Evolutionary conservation across 92 coral and sea anemone genomes (phyloP).

Genomic region (Anthopleura xanthogrammica): DNA sequence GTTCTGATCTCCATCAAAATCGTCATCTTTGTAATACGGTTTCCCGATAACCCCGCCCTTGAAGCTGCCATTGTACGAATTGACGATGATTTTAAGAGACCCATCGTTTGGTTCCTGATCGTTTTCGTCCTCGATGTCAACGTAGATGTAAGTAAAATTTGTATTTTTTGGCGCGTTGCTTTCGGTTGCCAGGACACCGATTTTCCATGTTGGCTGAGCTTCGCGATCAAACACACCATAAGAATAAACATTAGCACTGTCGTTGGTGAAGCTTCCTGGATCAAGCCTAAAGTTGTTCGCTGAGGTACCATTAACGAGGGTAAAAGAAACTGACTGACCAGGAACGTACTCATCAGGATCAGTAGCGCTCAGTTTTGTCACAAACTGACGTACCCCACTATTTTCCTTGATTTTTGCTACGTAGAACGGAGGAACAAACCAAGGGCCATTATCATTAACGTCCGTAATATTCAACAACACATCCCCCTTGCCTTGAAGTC

Average conservation of each 20-base stretch:
- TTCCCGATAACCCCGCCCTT: slow-evolving; percentile 80
- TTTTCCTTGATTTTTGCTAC: slow-evolving; percentile 63
- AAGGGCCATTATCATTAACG: slow-evolving; percentile 90
- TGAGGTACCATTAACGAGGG: slow-evolving; percentile 34
- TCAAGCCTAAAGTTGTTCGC: slow-evolving; percentile 47
- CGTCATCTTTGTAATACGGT: slow-evolving; percentile 73
- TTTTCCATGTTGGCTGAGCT: slow-evolving; percentile 55
- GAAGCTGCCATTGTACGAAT: slow-evolving; percentile 73
- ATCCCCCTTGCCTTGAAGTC: slow-evolving; percentile 65
- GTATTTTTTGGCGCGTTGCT: slow-evolving; percentile 53
- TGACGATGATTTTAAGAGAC: slow-evolving; percentile 59
- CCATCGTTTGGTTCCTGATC: slow-evolving; percentile 77
- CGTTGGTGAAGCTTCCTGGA: slow-evolving; percentile 41
- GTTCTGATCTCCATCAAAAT: slow-evolving; percentile 73
- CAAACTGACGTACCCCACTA: slow-evolving; percentile 52
- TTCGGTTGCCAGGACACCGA: slow-evolving; percentile 65
- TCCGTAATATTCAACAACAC: slow-evolving; percentile 62
- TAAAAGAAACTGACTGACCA: slow-evolving; percentile 69
- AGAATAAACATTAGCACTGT: slow-evolving; percentile 46
- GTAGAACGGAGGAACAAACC: slow-evolving; percentile 82
- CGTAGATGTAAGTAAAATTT: slow-evolving; percentile 67
- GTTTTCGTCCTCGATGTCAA: slow-evolving; percentile 55
- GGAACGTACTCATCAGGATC: slow-evolving; percentile 83
- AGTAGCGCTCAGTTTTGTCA: slow-evolving; percentile 61
- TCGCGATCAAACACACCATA: slow-evolving; percentile 65